phyloP scores from a whole-genome alignment of 2,797 vertebrate species.

The Coregonus sp. region DNA sequence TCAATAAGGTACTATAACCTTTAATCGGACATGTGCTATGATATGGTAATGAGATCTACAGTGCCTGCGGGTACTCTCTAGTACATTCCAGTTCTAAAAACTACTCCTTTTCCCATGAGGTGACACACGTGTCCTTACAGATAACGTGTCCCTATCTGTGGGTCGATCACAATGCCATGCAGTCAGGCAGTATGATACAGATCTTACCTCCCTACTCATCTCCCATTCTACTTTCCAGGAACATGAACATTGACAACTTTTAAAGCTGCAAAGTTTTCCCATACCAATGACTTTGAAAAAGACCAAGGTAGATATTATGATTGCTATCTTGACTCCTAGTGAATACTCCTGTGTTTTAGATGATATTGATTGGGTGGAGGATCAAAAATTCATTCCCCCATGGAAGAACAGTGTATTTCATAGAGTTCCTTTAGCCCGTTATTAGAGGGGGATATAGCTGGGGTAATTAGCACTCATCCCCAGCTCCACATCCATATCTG shows the following conservation, averaged over 20 bases:
- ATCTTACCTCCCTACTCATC: not conserved
- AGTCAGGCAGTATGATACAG: slow-evolving; percentile 9
- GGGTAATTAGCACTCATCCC: slow-evolving; percentile 55
- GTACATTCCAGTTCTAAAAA: slow-evolving; percentile 41
- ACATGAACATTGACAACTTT: slow-evolving; percentile 26
- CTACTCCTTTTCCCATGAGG: not conserved
- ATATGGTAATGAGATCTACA: slow-evolving; percentile 52
- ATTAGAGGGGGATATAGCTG: slow-evolving; percentile 49
- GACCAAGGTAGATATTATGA: slow-evolving; percentile 41
- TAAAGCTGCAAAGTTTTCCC: slow-evolving; percentile 40
- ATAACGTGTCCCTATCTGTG: slow-evolving; percentile 2
- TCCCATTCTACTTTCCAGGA: not conserved
- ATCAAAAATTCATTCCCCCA: slow-evolving; percentile 53
- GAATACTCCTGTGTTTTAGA: slow-evolving; percentile 56
- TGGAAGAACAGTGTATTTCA: slow-evolving; percentile 46
- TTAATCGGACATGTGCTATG: slow-evolving; percentile 44
- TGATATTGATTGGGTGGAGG: slow-evolving; percentile 46
- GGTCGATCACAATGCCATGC: not conserved
- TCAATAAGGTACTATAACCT: slow-evolving; percentile 55
- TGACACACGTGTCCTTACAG: not conserved
- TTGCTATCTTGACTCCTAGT: slow-evolving; percentile 41
- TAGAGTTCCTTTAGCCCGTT: slow-evolving; percentile 44
- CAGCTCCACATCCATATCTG: slow-evolving; percentile 32
- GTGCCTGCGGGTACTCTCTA: slow-evolving; percentile 7
- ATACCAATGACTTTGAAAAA: slow-evolving; percentile 56